These are phyloP conservation scores for Callyntrura guangdongensis DNA, from an alignment of 2,888 invertebrate genomes.

Conservation along the genomic window DNA sequence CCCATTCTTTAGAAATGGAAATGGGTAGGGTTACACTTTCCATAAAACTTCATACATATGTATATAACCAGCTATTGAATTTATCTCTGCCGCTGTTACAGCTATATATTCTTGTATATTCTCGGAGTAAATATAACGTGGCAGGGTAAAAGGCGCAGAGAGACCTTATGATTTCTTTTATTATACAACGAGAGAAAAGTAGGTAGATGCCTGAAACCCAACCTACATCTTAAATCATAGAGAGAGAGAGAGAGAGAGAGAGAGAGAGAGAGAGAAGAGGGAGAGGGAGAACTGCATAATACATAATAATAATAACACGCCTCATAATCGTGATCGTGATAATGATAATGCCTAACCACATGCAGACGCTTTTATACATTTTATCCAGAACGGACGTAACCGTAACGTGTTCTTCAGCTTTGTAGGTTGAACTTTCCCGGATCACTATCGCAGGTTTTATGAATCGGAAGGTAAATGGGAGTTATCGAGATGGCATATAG, in stretches of 20 bases:
- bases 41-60: constrained; percentile 54
- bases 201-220: background rate
- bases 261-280: no score
- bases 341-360: background rate
- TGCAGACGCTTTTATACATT: background rate
- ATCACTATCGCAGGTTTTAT: background rate
- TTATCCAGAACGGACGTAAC: background rate
- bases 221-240: constrained; percentile 54
- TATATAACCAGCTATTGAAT: background rate
- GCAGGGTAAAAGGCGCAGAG: no score
- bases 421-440: background rate
- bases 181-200: background rate
- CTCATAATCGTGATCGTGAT: constrained; percentile 53
- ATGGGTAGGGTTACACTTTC: constrained; percentile 34
- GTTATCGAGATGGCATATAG: constrained; percentile 45
- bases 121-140: background rate
- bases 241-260: no score
- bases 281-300: constrained; percentile 36
- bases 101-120: no score
- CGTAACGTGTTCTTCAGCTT: background rate
- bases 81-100: background rate
- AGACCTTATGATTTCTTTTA: no score
- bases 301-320: no score
- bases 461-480: constrained; percentile 14
- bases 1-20: constrained; percentile 59